Evolutionary conservation across 2,113 vertebrate genomes (phyloP).

Genomic region (Alces alces): DNA sequence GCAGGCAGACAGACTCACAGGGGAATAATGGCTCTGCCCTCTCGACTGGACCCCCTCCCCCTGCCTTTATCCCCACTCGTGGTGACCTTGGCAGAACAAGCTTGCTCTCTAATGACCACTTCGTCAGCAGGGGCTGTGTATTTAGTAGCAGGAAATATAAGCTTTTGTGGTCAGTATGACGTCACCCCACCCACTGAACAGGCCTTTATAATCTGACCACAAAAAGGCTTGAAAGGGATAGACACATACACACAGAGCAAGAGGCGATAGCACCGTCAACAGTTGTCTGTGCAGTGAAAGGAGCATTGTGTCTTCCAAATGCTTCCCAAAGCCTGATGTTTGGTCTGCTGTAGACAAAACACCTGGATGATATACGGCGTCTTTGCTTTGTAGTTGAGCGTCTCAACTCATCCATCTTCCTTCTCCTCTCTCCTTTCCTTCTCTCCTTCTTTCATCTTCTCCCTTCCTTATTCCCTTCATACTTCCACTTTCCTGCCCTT

Average conservation of each 20-base stretch:
- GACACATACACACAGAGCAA: slow-evolving; percentile 51
- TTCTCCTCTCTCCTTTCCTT: background rate
- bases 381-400: slow-evolving; percentile 9
- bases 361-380: slow-evolving; percentile 58
- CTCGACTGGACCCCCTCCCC: background rate
- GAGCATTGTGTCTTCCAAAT: slow-evolving; percentile 54
- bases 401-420: background rate
- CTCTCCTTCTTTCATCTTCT: background rate
- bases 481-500: background rate
- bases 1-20: slow-evolving; percentile 43
- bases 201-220: slow-evolving; percentile 73
- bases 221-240: slow-evolving; percentile 65
- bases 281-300: slow-evolving; percentile 58
- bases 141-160: slow-evolving; percentile 75
- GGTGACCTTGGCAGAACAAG: slow-evolving; percentile 65
- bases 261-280: slow-evolving; percentile 36
- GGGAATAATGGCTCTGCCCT: slow-evolving; percentile 61
- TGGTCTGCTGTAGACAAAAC: slow-evolving; percentile 58
- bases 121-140: slow-evolving; percentile 67
- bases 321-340: slow-evolving; percentile 55
- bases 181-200: slow-evolving; percentile 69
- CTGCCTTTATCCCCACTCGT: slow-evolving; percentile 18
- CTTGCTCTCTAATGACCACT: slow-evolving; percentile 65
- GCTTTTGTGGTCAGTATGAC: slow-evolving; percentile 73
- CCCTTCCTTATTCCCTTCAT: background rate